These are phyloP conservation scores for Coecobrya sp. DNA, from an alignment of 2,888 invertebrate species.

Conservation along the genomic window DNA sequence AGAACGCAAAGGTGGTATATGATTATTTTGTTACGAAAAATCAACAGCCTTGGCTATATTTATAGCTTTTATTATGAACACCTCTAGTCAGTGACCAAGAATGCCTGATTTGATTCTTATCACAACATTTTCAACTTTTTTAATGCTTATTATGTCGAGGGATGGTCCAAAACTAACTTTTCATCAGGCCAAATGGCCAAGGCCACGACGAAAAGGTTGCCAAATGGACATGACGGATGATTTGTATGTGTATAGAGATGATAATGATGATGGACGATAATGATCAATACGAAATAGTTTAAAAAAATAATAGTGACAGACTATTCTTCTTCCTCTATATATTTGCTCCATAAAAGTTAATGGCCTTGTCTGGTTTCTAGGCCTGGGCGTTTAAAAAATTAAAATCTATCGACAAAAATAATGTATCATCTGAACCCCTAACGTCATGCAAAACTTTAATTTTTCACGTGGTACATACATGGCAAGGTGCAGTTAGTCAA, in stretches of 20 bases:
- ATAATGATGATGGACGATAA: background rate
- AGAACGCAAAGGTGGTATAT: slow-evolving; percentile 26
- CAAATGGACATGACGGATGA: background rate
- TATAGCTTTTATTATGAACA: background rate
- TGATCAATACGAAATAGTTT: background rate
- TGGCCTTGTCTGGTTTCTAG: background rate
- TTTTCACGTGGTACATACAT: too few relatives aligned
- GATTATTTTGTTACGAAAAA: background rate
- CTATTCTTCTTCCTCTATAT: background rate
- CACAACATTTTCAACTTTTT: background rate
- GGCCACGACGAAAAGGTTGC: background rate
- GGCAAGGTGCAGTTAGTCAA: too few relatives aligned
- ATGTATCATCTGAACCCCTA: too few relatives aligned
- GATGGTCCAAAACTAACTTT: slow-evolving; percentile 1
- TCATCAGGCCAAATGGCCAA: background rate
- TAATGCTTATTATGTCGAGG: background rate
- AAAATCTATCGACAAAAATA: background rate
- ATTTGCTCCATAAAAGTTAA: slow-evolving; percentile 1
- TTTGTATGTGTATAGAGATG: background rate
- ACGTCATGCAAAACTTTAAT: too few relatives aligned
- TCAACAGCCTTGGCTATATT: background rate
- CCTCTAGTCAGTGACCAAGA: background rate
- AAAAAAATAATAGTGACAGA: background rate
- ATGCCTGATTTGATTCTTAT: background rate
- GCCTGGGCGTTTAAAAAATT: background rate